phyloP scores from a whole-genome alignment of 2,888 invertebrate species.

The Aphidoletes aphidimyza region DNA sequence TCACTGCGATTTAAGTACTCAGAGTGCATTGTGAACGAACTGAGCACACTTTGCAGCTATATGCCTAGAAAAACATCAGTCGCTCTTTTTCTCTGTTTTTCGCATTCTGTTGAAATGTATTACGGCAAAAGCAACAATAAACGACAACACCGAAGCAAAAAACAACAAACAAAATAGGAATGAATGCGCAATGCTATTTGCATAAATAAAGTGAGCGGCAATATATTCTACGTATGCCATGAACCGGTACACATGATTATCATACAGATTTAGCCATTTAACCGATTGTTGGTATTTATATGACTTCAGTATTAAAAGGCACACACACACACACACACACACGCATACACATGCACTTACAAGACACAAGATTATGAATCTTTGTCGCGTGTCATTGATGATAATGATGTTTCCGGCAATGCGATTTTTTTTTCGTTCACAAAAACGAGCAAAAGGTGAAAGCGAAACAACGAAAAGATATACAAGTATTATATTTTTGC shows the following conservation, averaged over 20 bases:
- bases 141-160: too few relatives aligned
- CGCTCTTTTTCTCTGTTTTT: neutral
- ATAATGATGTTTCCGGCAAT: slow-evolving; percentile 2
- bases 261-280: slow-evolving; percentile 48
- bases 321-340: neutral
- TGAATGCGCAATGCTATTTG: slow-evolving; percentile 47
- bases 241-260: slow-evolving; percentile 34
- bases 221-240: neutral
- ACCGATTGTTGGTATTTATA: slow-evolving; percentile 39
- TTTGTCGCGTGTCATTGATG: neutral
- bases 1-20: neutral
- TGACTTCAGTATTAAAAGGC: neutral
- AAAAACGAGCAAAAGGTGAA: neutral
- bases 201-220: slow-evolving; percentile 1
- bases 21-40: too few relatives aligned
- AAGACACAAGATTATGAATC: too few relatives aligned
- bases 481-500: neutral
- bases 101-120: neutral
- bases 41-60: too few relatives aligned
- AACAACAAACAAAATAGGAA: neutral
- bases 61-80: neutral
- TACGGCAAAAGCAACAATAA: too few relatives aligned
- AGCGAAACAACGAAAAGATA: neutral
- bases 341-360: too few relatives aligned
- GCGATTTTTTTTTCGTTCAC: neutral